Base-by-base conservation (phyloP, 2,888 invertebrate genomes). In the Carpatolechia fugitivella region DNA sequence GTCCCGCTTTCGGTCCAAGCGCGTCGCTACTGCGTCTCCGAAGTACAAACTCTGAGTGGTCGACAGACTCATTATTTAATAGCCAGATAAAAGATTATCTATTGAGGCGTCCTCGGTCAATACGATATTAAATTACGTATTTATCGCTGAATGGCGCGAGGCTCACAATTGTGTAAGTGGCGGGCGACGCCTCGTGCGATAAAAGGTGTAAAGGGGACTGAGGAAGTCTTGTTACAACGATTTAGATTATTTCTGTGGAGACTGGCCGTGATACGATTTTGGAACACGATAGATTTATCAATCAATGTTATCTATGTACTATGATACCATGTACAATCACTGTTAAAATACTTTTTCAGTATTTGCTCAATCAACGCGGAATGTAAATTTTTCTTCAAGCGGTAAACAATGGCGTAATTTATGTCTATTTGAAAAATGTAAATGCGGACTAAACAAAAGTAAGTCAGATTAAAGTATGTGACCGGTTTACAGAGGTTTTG, bases 1-100 rank as follows among this genome's bases (percentile, higher is more conserved):
- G 13, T n/a, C 44, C n/a, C 16, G 20, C 24, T 41, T 20, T 33
- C 30, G 48, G 47, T 52, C 46, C 60, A 73, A 72, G 69, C 72
- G 68, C 72, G 68, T 56, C 69, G 65, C 66, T 60, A 67, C 63
- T 59, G 64, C 63, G 69, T 78, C 79, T 60, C 68, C 70, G 70
- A 57, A 62, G 68, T 60, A 72, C 69, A 67, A 29, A 44, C 24
- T n/a, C n/a, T 20, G 24, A 72, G 69, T 67, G 63, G 66, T 41
- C 61, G 70, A 64, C 56, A 70, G 69, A 60, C 81, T 83, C 84
- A 85, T 86, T 87, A 88, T 82, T 87, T 83, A 88, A 86, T 85
- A 82, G 78, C 63, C 81, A 80, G 85, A 88, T 86, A 87, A 87
- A 86, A 85, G 84, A 88, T 87, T 84, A 88, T 86, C 85, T 85